Evolutionary conservation across 2,888 invertebrate genomes (phyloP).

Genomic region (Drosophila villosipedis): DNA sequence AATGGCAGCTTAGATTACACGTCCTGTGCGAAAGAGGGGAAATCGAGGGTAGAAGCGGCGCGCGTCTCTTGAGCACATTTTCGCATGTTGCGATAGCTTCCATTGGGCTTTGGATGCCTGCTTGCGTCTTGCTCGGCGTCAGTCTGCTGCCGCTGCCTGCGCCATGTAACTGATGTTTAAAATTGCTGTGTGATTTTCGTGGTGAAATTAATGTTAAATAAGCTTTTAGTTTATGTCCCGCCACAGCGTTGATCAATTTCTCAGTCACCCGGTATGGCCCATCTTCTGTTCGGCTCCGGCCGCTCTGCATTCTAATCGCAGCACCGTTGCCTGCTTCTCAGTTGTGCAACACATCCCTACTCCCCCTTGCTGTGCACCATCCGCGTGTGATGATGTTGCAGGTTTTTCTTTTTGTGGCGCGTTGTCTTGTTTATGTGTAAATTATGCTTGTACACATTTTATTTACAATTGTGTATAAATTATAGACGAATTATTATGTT

Average conservation of each 20-base stretch:
- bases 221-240: conserved; percentile 82
- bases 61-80: conserved; percentile 46
- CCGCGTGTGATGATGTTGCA: conserved; percentile 59
- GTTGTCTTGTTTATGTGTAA: conserved; percentile 77
- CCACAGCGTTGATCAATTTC: conserved; percentile 80
- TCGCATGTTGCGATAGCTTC: conserved; percentile 72
- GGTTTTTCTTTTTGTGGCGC: conserved; percentile 50
- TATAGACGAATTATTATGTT: conserved; percentile 79
- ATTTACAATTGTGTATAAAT: conserved; percentile 80
- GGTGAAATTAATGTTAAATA: conserved; percentile 82
- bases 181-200: conserved; percentile 82
- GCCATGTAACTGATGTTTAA: conserved; percentile 77
- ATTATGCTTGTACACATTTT: conserved; percentile 82
- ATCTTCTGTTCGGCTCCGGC: conserved; percentile 40
- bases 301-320: conserved; percentile 65
- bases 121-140: conserved; percentile 15
- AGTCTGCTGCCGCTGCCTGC: conserved; percentile 26
- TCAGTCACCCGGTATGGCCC: conserved; percentile 71
- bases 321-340: conserved; percentile 30
- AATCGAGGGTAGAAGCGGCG: conserved; percentile 4
- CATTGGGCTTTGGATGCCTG: conserved; percentile 36
- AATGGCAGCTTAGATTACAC: conserved; percentile 81
- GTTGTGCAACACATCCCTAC: not conserved
- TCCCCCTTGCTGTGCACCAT: conserved; percentile 15
- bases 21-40: conserved; percentile 45